Evolutionary conservation across 2,113 vertebrate species (phyloP), one percentile per base, ranked within the genome.

Genomic region (Piprites chloris): DNA sequence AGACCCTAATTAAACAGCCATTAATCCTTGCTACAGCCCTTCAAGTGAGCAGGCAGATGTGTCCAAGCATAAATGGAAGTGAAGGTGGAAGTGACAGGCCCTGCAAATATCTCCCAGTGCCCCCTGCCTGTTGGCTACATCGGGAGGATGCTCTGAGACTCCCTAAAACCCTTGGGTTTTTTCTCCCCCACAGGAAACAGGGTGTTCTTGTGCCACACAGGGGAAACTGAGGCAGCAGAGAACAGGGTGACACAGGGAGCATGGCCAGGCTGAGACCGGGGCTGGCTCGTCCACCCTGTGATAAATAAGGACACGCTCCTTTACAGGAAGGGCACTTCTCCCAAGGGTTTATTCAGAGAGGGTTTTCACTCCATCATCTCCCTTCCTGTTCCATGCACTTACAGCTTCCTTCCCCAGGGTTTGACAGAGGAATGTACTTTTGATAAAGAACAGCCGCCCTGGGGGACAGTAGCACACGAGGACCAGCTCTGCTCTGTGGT

Each of bases 401-500:
- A 37, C 14, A 63, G 86, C 68, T 95, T 84, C 85, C 93, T 93
- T 87, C 73, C 72, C 72, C 0, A 0, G 63, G 87, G 27, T 9
- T 8, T 52, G 89, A 84, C 82, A 83, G n/a, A 72, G 78, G 78
- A 96, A 96, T 81, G 81, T 12, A 30, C 41, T 91, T 61, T 21
- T 76, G 84, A 89, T 59, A 67, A 92, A 81, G 44, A 15, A 67
- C 87, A 83, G 79, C 28, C 1, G 0, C 6, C 3, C 55, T 4
- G 35, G 0, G 0, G 65, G 53, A 46, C 1, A 0, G 55, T 9
- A 68, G 93, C 78, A 92, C 2, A 0, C 1, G 0, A 81, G 55
- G 65, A 85, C 5, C 16, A 1, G 79, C 89, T 27, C 82, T 69
- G 41, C 66, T 62, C 65, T 0, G 0, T 66, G 41, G 9, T 19